Evolutionary conservation across 2,888 invertebrate species (phyloP).

Genomic region (Parnassius glacialis): DNA sequence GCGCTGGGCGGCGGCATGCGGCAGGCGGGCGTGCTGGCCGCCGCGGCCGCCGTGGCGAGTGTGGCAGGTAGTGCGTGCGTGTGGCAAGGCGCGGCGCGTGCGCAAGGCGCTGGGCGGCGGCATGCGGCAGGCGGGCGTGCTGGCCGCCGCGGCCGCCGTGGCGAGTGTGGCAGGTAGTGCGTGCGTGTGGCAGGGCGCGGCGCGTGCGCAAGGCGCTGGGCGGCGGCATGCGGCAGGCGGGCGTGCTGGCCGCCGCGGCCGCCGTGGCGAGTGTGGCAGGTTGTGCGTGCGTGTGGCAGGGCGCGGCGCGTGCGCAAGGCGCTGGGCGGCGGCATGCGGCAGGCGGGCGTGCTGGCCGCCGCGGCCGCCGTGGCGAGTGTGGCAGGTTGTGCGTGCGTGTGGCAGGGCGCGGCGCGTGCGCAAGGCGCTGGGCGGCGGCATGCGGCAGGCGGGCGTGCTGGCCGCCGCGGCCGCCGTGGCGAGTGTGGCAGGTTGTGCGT

Average conservation of each 20-base stretch:
- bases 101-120: slow-evolving; percentile 96
- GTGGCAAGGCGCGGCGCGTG: slow-evolving; percentile 86
- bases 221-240: slow-evolving; percentile 96
- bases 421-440: slow-evolving; percentile 95
- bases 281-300: slow-evolving; percentile 62
- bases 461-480: slow-evolving; percentile 86
- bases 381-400: background rate
- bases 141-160: slow-evolving; percentile 88
- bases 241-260: slow-evolving; percentile 93
- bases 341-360: slow-evolving; percentile 94
- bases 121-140: slow-evolving; percentile 94
- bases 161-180: background rate
- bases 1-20: slow-evolving; percentile 96
- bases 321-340: slow-evolving; percentile 96
- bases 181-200: slow-evolving; percentile 83
- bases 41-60: slow-evolving; percentile 79
- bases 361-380: slow-evolving; percentile 71
- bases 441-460: slow-evolving; percentile 95
- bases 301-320: slow-evolving; percentile 91
- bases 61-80: background rate
- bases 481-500: background rate
- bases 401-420: slow-evolving; percentile 88
- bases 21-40: slow-evolving; percentile 94
- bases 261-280: too few species aligned
- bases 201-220: slow-evolving; percentile 93